Evolutionary conservation across 92 coral and sea anemone species (phyloP).

Genomic region (Micromussa lordhowensis): DNA sequence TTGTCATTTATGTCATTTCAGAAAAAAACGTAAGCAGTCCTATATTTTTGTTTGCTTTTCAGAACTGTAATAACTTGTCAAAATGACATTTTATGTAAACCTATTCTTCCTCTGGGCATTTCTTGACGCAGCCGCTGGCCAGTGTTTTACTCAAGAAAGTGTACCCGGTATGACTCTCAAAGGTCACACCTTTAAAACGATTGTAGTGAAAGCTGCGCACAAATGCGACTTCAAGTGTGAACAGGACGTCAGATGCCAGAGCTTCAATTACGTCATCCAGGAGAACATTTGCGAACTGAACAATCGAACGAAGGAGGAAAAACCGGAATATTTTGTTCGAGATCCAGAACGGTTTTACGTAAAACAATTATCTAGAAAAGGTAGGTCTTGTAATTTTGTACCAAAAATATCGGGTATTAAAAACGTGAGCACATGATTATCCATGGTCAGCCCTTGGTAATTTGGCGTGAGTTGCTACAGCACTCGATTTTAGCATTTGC

Average conservation of each 20-base stretch:
- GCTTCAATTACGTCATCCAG: constrained; percentile 16
- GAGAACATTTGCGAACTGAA: constrained; percentile 29
- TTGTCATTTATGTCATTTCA: no score
- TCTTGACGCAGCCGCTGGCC: neutral
- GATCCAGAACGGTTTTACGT: neutral
- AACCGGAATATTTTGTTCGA: constrained; percentile 16
- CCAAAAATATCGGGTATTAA: no score
- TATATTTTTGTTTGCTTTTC: neutral
- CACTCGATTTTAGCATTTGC: no score
- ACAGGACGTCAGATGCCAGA: constrained; percentile 20
- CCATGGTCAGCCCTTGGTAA: no score
- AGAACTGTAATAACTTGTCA: neutral
- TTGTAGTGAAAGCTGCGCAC: neutral
- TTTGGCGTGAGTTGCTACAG: no score
- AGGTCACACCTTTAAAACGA: neutral
- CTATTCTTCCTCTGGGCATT: neutral
- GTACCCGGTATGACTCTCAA: constrained; percentile 1
- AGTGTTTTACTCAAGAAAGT: neutral
- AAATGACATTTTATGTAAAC: neutral
- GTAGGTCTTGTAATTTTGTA: neutral
- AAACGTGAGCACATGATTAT: no score
- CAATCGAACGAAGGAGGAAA: constrained; percentile 18
- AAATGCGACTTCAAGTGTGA: constrained; percentile 9
- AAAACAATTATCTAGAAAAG: neutral
- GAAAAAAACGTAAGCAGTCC: no score